Base-by-base conservation (phyloP, 2,888 invertebrate species). In the Oligia fasciuncula region DNA sequence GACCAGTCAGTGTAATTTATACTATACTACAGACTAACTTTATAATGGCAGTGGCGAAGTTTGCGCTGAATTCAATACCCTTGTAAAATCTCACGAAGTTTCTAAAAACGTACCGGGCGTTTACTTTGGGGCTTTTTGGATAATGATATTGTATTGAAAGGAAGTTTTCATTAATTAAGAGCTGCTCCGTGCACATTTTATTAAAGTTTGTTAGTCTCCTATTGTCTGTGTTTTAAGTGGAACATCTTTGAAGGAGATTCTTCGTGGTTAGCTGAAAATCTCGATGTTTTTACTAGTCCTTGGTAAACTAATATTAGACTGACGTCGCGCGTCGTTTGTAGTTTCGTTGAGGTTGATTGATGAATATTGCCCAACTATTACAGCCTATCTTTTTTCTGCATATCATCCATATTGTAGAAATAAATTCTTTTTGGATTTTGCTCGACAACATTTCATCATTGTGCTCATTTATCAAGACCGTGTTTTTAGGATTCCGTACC, bases 1-100 rank as follows among this genome's bases (percentile, higher is more conserved):
- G 46, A 92, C 94, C 43, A 92, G 96, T 96, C 81, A 91, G 91
- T 85, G 83, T 82, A 54, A 71, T 79, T 70, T 49, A 62, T 81
- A 51, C 68, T 78, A 35, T 63, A 68, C 35, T 73, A 70, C 35
- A 68, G 43, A 46, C 40, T 76, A 72, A 84, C 62, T 86, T 86
- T 76, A 62, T 84, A 75, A 80, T 75, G 46, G 60, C 8, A 67
- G 73, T 60, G 43, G 29, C 74, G 29, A 80, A 74, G 78, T 85
- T 85, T 67, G 66, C 35, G 29, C 9, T 66, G 62, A 83, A 84
- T 87, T 80, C 75, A 83, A 85, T 80, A 83, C 70, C 75, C 78
- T 85, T 80, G 78, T 88, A 68, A 79, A 67, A 77, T 75, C 43
- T 62, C 54, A 43, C 68, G 17, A 85, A 86, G 49, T 83, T 70